Base-by-base conservation (phyloP, 2,888 invertebrate genomes). In the Drosophila aldrichi region DNA sequence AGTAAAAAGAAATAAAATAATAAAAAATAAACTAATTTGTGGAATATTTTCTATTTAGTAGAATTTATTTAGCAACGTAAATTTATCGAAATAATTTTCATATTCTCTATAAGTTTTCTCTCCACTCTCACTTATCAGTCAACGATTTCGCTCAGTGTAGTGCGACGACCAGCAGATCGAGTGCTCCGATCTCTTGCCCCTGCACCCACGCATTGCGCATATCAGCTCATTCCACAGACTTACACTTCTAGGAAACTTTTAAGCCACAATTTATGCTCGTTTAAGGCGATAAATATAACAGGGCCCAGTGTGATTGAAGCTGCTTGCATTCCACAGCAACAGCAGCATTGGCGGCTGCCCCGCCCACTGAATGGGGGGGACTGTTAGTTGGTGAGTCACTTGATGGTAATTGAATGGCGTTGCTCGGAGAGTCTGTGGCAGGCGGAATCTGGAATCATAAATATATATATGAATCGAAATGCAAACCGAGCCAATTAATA, bases 191-290 rank as follows among this genome's bases (percentile, higher is more conserved):
- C 49, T 65, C 9, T 56, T 56, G 41, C 41, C 40, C 48, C 63
- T 61, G n/a, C 63, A 51, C 70, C 74, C 49, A 69, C 77, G 36
- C 65, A 41, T 20, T 10, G 7, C 22, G 22, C 52, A 58, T 60
- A 68, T 60, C 54, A 56, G 65, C 71, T 77, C 34, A 16, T 9
- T 36, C 36, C 78, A 82, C 75, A 77, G 81, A 73, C 78, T 72
- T 76, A 63, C 77, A 77, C 70, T 90, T 91, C 91, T 88, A 80
- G 80, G 89, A 90, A 90, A 83, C 82, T 88, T 87, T 90, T 85
- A 90, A 88, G 79, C 72, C 78, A 87, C 87, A 89, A 91, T 91
- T 92, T 92, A 91, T 91, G 90, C 81, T 84, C 91, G 90, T 91
- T 91, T 91, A 91, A 79, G 80, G 82, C 84, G 86, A 90, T 91